Evolutionary conservation across 2,888 invertebrate genomes (phyloP).

Genomic region (Leucoptera coffeella): DNA sequence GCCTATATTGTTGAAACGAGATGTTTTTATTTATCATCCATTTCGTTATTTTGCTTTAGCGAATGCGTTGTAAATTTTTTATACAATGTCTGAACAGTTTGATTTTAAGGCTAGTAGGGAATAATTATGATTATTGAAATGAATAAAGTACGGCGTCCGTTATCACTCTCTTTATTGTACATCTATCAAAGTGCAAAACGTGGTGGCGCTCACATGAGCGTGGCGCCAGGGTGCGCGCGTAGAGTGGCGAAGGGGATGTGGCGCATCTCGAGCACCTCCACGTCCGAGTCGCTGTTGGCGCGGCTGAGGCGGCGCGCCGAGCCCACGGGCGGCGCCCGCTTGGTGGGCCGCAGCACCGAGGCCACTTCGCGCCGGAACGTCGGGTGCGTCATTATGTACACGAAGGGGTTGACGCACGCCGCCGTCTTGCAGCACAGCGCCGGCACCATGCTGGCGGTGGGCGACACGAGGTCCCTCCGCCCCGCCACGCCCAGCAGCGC

Average conservation of each 20-base stretch:
- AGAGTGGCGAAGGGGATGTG: slow-evolving; percentile 30
- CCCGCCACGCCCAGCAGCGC: slow-evolving; percentile 68
- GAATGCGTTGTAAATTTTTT: no score
- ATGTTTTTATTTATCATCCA: no score
- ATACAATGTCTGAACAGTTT: no score
- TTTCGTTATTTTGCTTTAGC: no score
- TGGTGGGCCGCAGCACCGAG: slow-evolving; percentile 30
- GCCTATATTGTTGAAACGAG: no score
- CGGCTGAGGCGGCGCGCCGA: slow-evolving; percentile 22
- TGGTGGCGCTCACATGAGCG: no score
- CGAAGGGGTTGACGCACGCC: slow-evolving; percentile 74
- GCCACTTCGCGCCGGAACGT: slow-evolving; percentile 60
- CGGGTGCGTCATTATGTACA: slow-evolving; percentile 76
- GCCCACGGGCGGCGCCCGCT: slow-evolving; percentile 27
- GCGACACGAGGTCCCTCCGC: slow-evolving; percentile 58
- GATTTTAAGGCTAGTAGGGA: no score
- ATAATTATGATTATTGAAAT: no score
- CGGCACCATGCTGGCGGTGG: slow-evolving; percentile 67
- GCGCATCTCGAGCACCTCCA: slow-evolving; percentile 49
- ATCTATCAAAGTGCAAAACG: no score
- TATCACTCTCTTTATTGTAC: no score
- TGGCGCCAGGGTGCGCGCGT: no score
- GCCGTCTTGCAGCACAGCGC: slow-evolving; percentile 77
- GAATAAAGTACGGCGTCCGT: no score
- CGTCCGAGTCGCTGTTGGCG: slow-evolving; percentile 39